Percentiles rank a stretch among this genome's conserved stretches.
Evolutionary conservation across 2,797 vertebrate genomes (phyloP).

Genomic region (Hozukius guyotensis): DNA sequence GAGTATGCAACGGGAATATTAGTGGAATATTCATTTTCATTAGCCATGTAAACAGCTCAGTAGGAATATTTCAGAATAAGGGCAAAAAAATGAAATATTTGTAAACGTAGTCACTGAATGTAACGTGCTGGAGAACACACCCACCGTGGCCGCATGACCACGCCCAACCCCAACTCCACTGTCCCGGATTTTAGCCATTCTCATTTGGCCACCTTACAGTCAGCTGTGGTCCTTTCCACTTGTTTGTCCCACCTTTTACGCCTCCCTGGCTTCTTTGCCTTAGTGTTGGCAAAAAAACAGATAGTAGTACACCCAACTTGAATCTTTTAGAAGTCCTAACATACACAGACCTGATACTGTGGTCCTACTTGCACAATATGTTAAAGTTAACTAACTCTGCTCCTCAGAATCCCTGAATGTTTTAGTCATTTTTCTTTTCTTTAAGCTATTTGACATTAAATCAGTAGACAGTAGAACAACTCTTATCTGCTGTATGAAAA

Average conservation of each 20-base stretch:
- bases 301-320: neutral
- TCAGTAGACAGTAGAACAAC: neutral
- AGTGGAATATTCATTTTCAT: no score
- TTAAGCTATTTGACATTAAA: neutral
- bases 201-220: neutral
- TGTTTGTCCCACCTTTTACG: neutral
- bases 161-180: no score
- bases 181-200: neutral
- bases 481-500: constrained; percentile 1
- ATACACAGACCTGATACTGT: neutral
- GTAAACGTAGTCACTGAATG: no score
- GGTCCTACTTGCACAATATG: neutral
- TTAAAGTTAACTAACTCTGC: neutral
- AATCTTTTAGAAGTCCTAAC: neutral
- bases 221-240: neutral
- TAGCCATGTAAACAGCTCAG: no score
- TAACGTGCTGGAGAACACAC: no score
- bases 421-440: constrained; percentile 1
- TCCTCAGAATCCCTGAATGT: neutral
- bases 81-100: no score
- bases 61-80: no score
- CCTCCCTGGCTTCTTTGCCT: neutral
- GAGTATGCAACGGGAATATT: no score
- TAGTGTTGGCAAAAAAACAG: neutral
- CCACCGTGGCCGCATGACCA: no score